A percentile compares a stretch with the other conserved stretches of the same genome.
phyloP scores from a whole-genome alignment of 92 coral and sea anemone genomes.

The Hydrozoanthus gracilis region DNA sequence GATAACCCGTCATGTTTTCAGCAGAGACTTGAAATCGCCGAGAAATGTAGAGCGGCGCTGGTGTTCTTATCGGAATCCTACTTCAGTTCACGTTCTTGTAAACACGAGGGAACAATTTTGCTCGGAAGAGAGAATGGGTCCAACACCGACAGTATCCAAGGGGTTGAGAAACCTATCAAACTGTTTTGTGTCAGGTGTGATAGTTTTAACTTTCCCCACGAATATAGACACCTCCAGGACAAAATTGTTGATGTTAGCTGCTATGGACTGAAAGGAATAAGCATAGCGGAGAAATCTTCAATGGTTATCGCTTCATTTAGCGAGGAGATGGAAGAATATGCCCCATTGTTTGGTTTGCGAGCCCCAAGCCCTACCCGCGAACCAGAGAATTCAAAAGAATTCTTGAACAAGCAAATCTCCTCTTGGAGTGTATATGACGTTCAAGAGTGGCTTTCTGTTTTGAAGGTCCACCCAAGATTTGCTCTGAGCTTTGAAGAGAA shows the following conservation, averaged over 20 bases:
- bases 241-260: conserved; percentile 65
- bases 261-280: conserved; percentile 47
- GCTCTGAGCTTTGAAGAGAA: conserved; percentile 89
- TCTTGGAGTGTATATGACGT: conserved; percentile 85
- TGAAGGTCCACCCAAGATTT: conserved; percentile 88
- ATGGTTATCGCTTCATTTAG: conserved; percentile 82
- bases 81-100: conserved; percentile 65
- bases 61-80: conserved; percentile 81
- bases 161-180: conserved; percentile 68
- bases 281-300: conserved; percentile 92
- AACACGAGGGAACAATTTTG: conserved; percentile 78
- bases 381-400: conserved; percentile 57
- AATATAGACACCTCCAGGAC: conserved; percentile 63
- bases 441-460: conserved; percentile 83
- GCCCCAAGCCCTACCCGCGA: conserved; percentile 72
- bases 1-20: conserved; percentile 75
- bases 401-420: conserved; percentile 62
- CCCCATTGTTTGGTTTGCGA: conserved; percentile 80
- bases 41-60: conserved; percentile 91
- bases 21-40: conserved; percentile 89
- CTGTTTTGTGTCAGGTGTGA: conserved; percentile 82
- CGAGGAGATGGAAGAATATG: conserved; percentile 82
- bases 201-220: conserved; percentile 57
- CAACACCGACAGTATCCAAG: conserved; percentile 45
- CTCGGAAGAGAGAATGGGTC: conserved; percentile 61